Evolutionary conservation across 2,113 vertebrate genomes (phyloP).

Genomic region (Xenopus tropicalis): DNA sequence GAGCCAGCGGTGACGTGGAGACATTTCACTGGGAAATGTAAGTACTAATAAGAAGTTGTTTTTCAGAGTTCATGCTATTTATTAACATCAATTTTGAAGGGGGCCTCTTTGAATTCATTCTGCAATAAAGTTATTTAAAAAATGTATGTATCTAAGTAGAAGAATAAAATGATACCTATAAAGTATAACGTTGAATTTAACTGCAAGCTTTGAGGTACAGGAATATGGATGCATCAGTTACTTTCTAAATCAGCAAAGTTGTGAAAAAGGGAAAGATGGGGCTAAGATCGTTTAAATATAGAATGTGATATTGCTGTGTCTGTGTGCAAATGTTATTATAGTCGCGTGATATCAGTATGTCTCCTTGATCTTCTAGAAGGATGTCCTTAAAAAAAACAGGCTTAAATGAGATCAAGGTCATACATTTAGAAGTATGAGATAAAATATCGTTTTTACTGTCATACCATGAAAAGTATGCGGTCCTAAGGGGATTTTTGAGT

Average conservation of each 20-base stretch:
- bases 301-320: background rate
- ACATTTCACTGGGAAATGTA: conserved; percentile 85
- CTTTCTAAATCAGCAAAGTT: no score
- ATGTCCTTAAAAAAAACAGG: background rate
- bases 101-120: no score
- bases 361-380: background rate
- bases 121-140: no score
- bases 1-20: conserved; percentile 90
- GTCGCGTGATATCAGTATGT: background rate
- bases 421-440: background rate
- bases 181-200: no score
- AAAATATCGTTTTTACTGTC: background rate
- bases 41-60: conserved; percentile 39
- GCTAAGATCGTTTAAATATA: background rate
- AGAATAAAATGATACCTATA: no score
- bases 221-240: no score
- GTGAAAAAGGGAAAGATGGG: background rate
- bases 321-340: no score
- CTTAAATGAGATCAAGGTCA: background rate
- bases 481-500: background rate
- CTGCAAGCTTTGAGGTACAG: no score
- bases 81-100: no score
- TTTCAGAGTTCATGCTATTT: no score
- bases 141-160: no score
- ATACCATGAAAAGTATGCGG: background rate